These are phyloP conservation scores for Emys orbicularis DNA, from an alignment of 2,797 vertebrate species.

Conservation along the genomic window DNA sequence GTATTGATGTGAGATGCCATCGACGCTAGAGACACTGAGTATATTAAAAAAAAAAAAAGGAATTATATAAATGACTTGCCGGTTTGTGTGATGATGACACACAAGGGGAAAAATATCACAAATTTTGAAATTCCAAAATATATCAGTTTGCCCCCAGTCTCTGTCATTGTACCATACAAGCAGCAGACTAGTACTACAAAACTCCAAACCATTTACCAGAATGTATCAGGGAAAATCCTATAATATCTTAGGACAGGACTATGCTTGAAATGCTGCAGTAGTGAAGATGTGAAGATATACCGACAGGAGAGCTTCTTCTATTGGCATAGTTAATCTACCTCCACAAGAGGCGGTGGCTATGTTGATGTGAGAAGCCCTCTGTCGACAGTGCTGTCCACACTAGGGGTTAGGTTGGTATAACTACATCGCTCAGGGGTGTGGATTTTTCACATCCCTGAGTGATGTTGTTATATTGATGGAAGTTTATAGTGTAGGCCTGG, in stretches of 20 bases:
- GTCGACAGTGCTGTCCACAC: no score
- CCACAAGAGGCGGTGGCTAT: no score
- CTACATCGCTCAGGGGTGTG: no score
- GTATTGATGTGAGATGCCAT: neutral
- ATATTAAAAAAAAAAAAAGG: neutral
- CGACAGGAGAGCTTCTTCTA: no score
- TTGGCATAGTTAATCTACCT: no score
- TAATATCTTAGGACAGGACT: neutral
- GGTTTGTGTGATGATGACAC: fast-evolving
- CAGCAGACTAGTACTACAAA: neutral
- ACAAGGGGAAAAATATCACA: neutral
- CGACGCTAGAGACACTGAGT: neutral
- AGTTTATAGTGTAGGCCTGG: no score
- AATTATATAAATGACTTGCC: fast-evolving
- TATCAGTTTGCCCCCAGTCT: neutral
- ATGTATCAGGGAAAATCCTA: neutral
- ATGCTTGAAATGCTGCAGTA: no score
- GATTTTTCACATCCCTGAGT: no score
- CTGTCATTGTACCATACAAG: neutral
- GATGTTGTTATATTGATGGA: no score
- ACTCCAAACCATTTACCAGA: neutral
- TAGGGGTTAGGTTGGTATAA: no score
- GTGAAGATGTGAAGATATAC: no score
- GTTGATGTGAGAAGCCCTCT: no score
- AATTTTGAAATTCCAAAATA: neutral